Conservation (phyloP, 2,888 invertebrate genomes). For the Pseudococcus viburni region DNA sequence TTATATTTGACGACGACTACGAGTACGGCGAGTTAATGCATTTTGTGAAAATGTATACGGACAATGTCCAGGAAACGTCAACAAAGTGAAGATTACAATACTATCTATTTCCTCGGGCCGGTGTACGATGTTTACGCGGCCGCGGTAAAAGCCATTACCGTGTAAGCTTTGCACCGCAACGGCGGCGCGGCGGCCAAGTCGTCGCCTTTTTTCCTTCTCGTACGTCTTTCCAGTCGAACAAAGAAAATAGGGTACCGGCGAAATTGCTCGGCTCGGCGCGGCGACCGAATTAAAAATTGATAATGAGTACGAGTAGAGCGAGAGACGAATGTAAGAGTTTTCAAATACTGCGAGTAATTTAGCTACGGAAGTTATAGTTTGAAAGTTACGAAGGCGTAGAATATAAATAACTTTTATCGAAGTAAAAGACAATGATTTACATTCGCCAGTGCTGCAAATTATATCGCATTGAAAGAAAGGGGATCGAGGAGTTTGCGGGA, state of each 20-base stretch:
- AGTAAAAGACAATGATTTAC: slow-evolving; percentile 50
- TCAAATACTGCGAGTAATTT: slow-evolving; percentile 14
- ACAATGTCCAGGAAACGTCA: slow-evolving; percentile 52
- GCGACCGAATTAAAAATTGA: slow-evolving; percentile 39
- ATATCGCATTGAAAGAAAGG: background rate
- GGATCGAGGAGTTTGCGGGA: no score
- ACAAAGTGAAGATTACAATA: slow-evolving; percentile 40
- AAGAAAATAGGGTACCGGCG: slow-evolving; percentile 37
- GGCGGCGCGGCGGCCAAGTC: background rate
- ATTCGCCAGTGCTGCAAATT: background rate
- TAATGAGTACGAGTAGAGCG: background rate
- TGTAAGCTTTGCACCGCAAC: background rate
- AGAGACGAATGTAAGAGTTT: background rate
- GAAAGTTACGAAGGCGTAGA: slow-evolving; percentile 39
- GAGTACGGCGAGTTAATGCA: background rate
- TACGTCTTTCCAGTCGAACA: background rate
- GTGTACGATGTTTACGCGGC: background rate
- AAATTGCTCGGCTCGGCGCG: background rate
- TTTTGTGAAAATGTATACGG: slow-evolving; percentile 40
- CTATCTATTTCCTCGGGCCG: slow-evolving; percentile 33
- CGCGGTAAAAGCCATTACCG: slow-evolving; percentile 34
- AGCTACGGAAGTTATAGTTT: slow-evolving; percentile 44
- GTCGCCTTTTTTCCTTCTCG: slow-evolving; percentile 12
- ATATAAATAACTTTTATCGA: slow-evolving; percentile 50
- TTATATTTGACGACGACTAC: background rate